Conservation (phyloP, 2,113 vertebrate genomes). For the Oreochromis tanganicae region DNA sequence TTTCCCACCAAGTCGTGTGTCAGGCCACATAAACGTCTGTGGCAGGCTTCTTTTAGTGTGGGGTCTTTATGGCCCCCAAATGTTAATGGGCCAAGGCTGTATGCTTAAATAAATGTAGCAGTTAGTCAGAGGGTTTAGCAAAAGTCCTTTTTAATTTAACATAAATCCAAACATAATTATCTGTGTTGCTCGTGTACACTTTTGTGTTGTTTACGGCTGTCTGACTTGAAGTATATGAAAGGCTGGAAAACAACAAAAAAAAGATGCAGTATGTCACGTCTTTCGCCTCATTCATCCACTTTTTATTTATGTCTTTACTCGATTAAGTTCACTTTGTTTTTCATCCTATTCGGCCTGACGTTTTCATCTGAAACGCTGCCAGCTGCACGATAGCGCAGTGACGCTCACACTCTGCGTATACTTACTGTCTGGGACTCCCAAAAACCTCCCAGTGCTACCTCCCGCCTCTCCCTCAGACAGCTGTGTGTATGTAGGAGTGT, state of each 20-base stretch:
- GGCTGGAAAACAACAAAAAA: not conserved
- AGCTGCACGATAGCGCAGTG: conserved; percentile 22
- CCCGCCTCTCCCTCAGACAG: conserved; percentile 48
- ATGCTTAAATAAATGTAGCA: not conserved
- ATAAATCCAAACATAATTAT: not conserved
- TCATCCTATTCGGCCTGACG: not conserved
- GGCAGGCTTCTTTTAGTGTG: conserved; percentile 42
- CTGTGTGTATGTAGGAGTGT: conserved; percentile 51
- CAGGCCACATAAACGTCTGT: conserved; percentile 36
- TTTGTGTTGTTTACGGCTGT: not conserved
- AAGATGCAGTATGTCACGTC: not conserved
- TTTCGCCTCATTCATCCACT: not conserved
- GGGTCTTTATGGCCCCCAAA: conserved; percentile 36
- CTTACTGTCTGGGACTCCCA: conserved; percentile 27
- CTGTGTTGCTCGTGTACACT: fast-evolving
- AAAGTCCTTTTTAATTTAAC: not conserved
- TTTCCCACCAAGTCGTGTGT: conserved; percentile 29
- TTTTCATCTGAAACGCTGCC: conserved; percentile 33
- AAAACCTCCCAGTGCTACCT: conserved; percentile 26
- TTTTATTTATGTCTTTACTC: not conserved
- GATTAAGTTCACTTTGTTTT: not conserved
- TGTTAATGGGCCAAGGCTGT: conserved; percentile 31
- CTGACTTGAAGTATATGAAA: not conserved
- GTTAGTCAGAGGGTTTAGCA: not conserved
- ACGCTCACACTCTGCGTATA: conserved; percentile 23